Evolutionary conservation across 2,797 vertebrate genomes (phyloP).

Genomic region (Myotis myotis): DNA sequence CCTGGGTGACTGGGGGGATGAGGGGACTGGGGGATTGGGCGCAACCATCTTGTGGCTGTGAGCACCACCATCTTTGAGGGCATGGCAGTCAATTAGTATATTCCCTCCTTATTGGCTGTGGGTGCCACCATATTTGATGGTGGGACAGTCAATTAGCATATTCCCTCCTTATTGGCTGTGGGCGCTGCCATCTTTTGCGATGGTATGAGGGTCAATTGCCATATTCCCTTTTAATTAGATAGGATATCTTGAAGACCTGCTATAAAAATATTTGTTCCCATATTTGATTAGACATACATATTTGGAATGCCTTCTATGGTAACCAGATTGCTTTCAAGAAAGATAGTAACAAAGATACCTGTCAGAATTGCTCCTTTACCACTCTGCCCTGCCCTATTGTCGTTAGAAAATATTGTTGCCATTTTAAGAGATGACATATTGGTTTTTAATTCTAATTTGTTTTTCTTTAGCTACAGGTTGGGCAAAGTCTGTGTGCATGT

Average conservation of each 20-base stretch:
- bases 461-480: background rate
- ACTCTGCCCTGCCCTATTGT: background rate
- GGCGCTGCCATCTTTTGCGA: no score
- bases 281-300: background rate
- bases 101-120: no score
- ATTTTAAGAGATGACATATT: background rate
- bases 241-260: background rate
- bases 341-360: background rate
- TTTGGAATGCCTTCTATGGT: background rate
- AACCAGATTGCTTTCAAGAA: background rate
- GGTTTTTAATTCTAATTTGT: background rate
- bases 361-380: background rate
- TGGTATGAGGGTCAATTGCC: no score
- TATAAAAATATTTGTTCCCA: background rate
- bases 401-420: background rate
- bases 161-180: no score
- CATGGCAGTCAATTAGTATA: no score
- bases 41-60: no score
- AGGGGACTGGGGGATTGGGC: no score
- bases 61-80: no score
- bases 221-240: no score
- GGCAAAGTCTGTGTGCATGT: background rate
- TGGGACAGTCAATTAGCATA: no score
- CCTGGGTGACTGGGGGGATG: no score
- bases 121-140: fast-evolving